phyloP scores from a whole-genome alignment of 2,888 invertebrate genomes.

The Habrosyne pyritoides region DNA sequence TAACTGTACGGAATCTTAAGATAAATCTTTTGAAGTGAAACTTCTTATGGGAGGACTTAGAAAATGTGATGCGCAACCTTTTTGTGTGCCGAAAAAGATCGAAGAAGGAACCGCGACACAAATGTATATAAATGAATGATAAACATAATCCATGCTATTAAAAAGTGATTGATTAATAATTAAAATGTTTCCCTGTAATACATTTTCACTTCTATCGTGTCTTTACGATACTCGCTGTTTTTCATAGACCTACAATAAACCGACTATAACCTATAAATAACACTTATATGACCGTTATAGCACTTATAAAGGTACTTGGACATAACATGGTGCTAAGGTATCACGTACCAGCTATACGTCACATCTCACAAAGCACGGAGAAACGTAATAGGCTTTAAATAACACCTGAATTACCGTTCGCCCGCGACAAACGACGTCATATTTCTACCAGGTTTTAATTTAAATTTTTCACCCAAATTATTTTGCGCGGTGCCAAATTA shows the following conservation, averaged over 20 bases:
- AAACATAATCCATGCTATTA: no score
- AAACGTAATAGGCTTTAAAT: constrained; percentile 53
- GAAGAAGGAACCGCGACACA: no score
- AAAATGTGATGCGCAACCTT: no score
- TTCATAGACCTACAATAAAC: neutral
- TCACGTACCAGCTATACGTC: constrained; percentile 52
- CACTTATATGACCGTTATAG: neutral
- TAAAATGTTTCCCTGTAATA: no score
- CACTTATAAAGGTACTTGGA: constrained; percentile 7
- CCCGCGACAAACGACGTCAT: constrained; percentile 61
- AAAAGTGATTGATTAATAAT: no score
- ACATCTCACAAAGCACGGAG: constrained; percentile 24
- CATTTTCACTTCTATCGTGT: no score
- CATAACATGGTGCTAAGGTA: constrained; percentile 32
- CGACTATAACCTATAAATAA: neutral
- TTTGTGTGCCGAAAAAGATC: no score
- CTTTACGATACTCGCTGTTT: no score
- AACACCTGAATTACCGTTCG: constrained; percentile 64
- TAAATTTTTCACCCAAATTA: constrained; percentile 37
- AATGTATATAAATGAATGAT: no score
- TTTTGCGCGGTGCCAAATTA: constrained; percentile 2
- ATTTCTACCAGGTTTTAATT: constrained; percentile 65
- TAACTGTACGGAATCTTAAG: no score
- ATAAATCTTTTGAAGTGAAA: no score
- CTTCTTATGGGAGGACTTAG: no score